Base-by-base conservation (phyloP, 2,797 vertebrate species). In the Helostoma temminkii region DNA sequence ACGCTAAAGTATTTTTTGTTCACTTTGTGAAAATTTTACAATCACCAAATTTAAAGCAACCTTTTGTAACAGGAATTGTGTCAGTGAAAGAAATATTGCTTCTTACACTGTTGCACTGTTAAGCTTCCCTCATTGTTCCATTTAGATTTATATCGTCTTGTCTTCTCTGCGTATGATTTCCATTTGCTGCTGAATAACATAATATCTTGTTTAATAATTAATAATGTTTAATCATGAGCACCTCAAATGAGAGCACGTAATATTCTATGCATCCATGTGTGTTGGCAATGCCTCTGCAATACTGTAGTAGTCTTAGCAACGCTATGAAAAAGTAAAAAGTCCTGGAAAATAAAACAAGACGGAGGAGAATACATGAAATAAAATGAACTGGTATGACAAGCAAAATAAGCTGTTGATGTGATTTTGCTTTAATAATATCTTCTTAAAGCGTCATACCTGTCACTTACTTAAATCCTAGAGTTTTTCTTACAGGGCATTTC, bases 61-160 rank as follows among this genome's bases (percentile, higher is more conserved):
- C 14, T 28, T 59, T 53, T 28, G 24, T 48, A 42, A 66, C 19
- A 45, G 49, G 25, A 21, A 67, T 16, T 52, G 21, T 32, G 37
- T 39, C 36, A 28, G 25, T 36, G 21, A 42, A 11, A 37, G 32
- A 64, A 65, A 64, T 43, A 24, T 25, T 19, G 11, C 18, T 19
- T 52, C 16, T 49, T 24, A 61, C 43, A 66, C 22, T 5, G 19
- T 32, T 48, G 48, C 0, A 2, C 42, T 49, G 28, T 67, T 81
- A 47, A 76, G 66, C 48, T 60, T 25, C 50, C 34, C 39, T 65
- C 71, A 54, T 58, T 74, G 42, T 70, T 67, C 32, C 19, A 26
- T 28, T 68, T 28, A 62, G 50, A 66, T 66, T 76, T 43, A 67
- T 67, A 34, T 28, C 16, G 22, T 24, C 49, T 61, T 49, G 32